Base-by-base conservation (phyloP, 2,888 invertebrate species). In the Tridacna gigas region DNA sequence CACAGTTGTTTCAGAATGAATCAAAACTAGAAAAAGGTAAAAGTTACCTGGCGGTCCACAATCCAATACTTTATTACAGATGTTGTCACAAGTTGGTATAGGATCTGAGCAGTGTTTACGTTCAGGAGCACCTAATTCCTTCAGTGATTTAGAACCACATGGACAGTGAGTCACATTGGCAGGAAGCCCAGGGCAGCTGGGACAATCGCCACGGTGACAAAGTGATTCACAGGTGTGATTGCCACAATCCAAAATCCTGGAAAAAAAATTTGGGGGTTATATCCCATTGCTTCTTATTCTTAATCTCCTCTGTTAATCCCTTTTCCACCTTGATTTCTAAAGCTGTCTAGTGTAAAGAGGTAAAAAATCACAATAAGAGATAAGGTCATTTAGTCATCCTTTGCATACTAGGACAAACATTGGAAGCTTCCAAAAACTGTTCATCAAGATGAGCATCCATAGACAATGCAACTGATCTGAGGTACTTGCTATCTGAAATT, bases 201-300 rank as follows among this genome's bases (percentile, higher is more conserved):
- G 95, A 93, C 98, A 98, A 0, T 95, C 93, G 0, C 96, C 97
- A 0, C 96, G 94, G 93, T 98, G 97, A 92, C 98, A 98, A 2
- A 95, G 92, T 60, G 96, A 95, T 80, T 95, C 95, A 93, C 97
- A 97, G 37, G 95, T 95, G 94, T 98, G 98, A 93, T 97, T 91
- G 20, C 93, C 94, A 91, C 95, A 95, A 22, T 86, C 89, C 67
- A 95, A 91, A 20, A 80, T 79, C 73, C 94, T 94, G 80, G 78
- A 74, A 81, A n/a, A 28, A 60, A 47, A 60, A 20, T 15, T 61
- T 25, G 2, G 2, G 2, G 60, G 69, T 28, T 37, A 69, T 37
- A 60, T 37, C 37, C n/a, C 18, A 15, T 69, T 13, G 37, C 37
- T 37, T 37, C 37, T 37, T 37, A 4, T 37, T 37, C 37, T 37